Evolutionary conservation across 2,888 invertebrate species (phyloP), one percentile per base, ranked within the genome.

Genomic region (Drosophila bunnanda): DNA sequence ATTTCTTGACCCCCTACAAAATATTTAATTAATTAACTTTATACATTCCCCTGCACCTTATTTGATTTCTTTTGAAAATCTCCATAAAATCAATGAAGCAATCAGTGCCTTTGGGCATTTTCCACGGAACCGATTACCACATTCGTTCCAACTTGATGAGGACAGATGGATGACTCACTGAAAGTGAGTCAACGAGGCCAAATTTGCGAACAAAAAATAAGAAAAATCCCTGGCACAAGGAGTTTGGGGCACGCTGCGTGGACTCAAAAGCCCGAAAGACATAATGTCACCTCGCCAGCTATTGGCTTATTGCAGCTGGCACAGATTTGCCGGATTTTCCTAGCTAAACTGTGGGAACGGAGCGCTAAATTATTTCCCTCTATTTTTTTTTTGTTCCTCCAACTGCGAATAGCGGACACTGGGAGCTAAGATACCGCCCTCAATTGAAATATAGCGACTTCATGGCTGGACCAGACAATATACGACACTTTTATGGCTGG

Each of bases 121-220:
- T 39, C 62, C 62, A 38, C 20, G 7, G 65, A 65, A 32, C 12
- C 66, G 30, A 48, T 65, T 65, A 43, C 39, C 50, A 30, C 41
- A 82, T 91, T 85, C 96, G 15, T 88, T 93, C 81, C 91, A 46
- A 39, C 38, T 34, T 43, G 15, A 92, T 95, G 38, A 91, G 93
- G 53, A 96, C 96, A 95, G 94, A 96, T 89, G 98, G 94, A 96
- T 89, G 98, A 98, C 92, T 94, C 94, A 79, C 97, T 9, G n/a
- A 12, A 38, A 72, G 95, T 77, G 71, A 50, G 54, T 75, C 74
- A 67, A 57, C 72, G 46, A 32, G 20, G 44, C 54, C 46, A 44
- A 67, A 73, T 43, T 32, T 67, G 76, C 61, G 30, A 72, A 79
- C 44, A 25, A 25, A 44, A 32, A 32, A 28, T 25, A 25, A 25